Percentiles rank a stretch among this genome's conserved stretches.
Conservation (phyloP, 2,888 invertebrate genomes). For the Ptilodon capucinus region DNA sequence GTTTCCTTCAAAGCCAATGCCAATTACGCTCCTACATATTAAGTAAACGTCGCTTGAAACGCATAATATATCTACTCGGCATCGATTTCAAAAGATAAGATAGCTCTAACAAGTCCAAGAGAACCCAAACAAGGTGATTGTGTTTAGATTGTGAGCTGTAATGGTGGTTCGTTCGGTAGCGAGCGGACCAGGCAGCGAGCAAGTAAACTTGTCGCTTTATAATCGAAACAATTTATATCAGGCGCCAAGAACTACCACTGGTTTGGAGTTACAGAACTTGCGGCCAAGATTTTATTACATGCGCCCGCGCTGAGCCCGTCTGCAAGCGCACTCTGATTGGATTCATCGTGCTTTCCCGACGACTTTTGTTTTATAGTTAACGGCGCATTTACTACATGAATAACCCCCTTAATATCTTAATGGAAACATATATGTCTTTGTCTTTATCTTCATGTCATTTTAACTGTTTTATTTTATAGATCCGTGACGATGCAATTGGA, state of each 20-base stretch:
- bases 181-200: slow-evolving; percentile 36
- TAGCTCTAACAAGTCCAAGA: slow-evolving; percentile 34
- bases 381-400: slow-evolving; percentile 46
- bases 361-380: slow-evolving; percentile 45
- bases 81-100: slow-evolving; percentile 46
- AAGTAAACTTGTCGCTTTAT: slow-evolving; percentile 57
- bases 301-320: slow-evolving; percentile 3
- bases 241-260: slow-evolving; percentile 36
- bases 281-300: slow-evolving; percentile 9
- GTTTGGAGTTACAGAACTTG: slow-evolving; percentile 16
- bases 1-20: neutral
- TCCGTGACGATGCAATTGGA: slow-evolving; percentile 47
- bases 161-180: slow-evolving; percentile 41
- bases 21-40: slow-evolving; percentile 4
- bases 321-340: slow-evolving; percentile 15
- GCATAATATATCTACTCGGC: slow-evolving; percentile 32
- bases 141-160: slow-evolving; percentile 41
- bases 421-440: slow-evolving; percentile 27
- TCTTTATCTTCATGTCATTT: slow-evolving; percentile 34
- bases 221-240: slow-evolving; percentile 58
- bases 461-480: slow-evolving; percentile 34
- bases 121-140: slow-evolving; percentile 38
- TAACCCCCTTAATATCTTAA: neutral
- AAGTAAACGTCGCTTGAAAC: slow-evolving; percentile 14
- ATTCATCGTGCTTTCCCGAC: slow-evolving; percentile 9